Conservation (phyloP, 2,113 vertebrate genomes). For the Potamarius usumacintae region DNA sequence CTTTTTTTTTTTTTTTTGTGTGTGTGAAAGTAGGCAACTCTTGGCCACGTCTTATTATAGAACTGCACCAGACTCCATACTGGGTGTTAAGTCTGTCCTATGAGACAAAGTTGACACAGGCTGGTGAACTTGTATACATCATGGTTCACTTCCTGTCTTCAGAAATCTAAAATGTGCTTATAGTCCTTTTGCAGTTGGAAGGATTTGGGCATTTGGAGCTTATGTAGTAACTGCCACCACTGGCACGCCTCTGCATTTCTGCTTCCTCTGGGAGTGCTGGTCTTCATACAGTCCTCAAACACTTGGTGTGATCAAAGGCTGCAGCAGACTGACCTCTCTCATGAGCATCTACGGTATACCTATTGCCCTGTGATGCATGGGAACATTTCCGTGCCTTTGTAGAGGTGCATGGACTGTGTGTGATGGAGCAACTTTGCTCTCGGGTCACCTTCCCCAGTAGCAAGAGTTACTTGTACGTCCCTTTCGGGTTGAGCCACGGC, state of each 20-base stretch:
- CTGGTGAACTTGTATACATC: background rate
- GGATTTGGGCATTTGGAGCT: background rate
- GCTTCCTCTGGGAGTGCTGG: background rate
- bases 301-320: background rate
- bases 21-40: background rate
- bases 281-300: background rate
- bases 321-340: background rate
- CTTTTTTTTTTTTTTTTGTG: background rate
- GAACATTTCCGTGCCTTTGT: background rate
- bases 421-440: background rate
- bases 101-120: background rate
- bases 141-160: background rate
- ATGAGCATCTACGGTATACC: background rate
- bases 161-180: background rate
- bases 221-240: background rate
- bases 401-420: background rate
- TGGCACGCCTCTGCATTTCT: background rate
- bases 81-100: background rate
- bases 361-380: background rate
- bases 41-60: background rate
- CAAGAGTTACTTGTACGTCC: background rate
- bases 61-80: background rate
- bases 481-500: constrained; percentile 1
- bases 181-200: background rate
- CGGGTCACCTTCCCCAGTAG: background rate